Conservation (phyloP, 2,888 invertebrate species). For the Platerodrilus igneus region DNA sequence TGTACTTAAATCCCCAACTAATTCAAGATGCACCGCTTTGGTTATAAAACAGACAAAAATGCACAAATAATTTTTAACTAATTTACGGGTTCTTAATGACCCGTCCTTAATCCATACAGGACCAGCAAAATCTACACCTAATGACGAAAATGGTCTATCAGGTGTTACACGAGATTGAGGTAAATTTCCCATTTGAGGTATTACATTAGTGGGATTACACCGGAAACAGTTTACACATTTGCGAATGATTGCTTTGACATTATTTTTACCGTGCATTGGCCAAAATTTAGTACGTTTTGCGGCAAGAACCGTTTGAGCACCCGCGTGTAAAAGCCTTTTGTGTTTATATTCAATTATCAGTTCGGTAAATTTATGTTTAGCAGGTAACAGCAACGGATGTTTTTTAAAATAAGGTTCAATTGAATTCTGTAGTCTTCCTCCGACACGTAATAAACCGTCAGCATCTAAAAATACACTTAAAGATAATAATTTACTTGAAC, state of each 20-base stretch:
- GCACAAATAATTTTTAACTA: background rate
- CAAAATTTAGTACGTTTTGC: conserved; percentile 9
- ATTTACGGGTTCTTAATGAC: background rate
- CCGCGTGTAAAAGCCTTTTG: conserved; percentile 6
- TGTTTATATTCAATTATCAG: conserved; percentile 9
- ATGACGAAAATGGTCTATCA: background rate
- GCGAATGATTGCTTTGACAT: too few relatives aligned
- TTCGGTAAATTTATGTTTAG: conserved; percentile 4
- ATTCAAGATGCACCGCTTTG: background rate
- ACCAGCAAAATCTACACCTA: background rate
- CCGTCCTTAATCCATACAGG: background rate
- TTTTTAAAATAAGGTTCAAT: conserved; percentile 1
- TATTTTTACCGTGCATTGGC: too few relatives aligned
- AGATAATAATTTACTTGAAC: too few relatives aligned
- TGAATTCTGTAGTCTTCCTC: conserved; percentile 15
- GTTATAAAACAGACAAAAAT: background rate
- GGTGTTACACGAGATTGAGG: background rate
- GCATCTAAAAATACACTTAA: conserved; percentile 32
- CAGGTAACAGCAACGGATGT: conserved; percentile 3
- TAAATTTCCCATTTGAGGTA: background rate
- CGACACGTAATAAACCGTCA: conserved; percentile 17
- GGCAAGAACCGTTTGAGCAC: background rate
- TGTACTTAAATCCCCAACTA: background rate
- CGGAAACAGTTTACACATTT: too few relatives aligned
- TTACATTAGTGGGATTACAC: background rate